phyloP scores from a whole-genome alignment of 30 jellyfish, hydroid and myxozoan genomes.

The Pelagia noctiluca region DNA sequence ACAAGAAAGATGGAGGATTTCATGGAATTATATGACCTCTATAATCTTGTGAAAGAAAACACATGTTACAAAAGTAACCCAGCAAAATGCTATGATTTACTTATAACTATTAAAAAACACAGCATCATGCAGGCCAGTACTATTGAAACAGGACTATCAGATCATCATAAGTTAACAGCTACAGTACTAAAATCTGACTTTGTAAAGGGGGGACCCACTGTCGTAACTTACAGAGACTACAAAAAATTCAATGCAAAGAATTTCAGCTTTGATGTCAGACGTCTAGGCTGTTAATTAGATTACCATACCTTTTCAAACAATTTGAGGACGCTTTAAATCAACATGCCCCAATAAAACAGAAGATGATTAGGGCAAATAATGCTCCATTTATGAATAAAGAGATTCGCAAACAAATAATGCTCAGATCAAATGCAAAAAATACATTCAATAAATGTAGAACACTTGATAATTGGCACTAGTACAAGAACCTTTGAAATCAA shows the following conservation, averaged over 20 bases:
- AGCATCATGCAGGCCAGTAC: no score
- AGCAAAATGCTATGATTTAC: no score
- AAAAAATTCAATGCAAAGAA: not conserved
- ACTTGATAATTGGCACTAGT: not conserved
- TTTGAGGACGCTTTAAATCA: not conserved
- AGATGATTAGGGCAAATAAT: not conserved
- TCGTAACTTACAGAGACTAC: not conserved
- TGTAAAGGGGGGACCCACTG: not conserved
- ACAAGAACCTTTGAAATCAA: constrained; percentile 26
- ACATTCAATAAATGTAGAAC: constrained; percentile 12
- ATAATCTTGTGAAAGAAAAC: not conserved
- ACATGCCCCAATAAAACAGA: not conserved
- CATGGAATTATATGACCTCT: not conserved
- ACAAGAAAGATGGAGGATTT: not conserved
- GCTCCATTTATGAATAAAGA: not conserved
- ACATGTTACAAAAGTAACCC: not conserved
- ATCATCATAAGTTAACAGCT: no score
- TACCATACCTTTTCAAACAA: not conserved
- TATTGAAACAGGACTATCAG: no score
- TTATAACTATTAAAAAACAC: no score
- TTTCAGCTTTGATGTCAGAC: no score
- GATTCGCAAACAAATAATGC: not conserved
- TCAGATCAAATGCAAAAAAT: constrained; percentile 16
- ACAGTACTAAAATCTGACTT: no score
- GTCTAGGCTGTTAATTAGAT: no score